A percentile compares a stretch with the other conserved stretches of the same genome.
These are phyloP conservation scores for Chionis minor DNA, from an alignment of 2,113 vertebrate genomes.

Conservation along the genomic window DNA sequence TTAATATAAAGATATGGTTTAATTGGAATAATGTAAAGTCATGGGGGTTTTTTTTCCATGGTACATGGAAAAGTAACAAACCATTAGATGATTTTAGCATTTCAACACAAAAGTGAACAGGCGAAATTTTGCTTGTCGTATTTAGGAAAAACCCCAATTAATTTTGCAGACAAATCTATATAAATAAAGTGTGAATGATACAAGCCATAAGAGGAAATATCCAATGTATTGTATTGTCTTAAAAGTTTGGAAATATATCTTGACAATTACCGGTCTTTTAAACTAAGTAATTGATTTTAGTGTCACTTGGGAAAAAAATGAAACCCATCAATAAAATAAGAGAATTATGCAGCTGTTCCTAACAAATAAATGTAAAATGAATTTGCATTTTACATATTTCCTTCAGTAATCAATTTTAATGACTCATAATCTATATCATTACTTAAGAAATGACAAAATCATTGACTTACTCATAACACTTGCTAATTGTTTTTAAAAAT, in stretches of 20 bases:
- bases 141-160: background rate
- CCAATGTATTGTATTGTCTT: background rate
- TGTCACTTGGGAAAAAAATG: constrained; percentile 47
- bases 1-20: background rate
- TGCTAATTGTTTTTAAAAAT: constrained; percentile 80
- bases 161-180: constrained; percentile 1
- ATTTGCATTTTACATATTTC: constrained; percentile 63
- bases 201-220: constrained; percentile 7
- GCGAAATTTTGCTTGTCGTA: background rate
- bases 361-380: constrained; percentile 46
- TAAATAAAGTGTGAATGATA: constrained; percentile 18
- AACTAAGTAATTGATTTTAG: constrained; percentile 45
- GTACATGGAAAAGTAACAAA: background rate
- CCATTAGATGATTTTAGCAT: background rate
- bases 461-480: constrained; percentile 72
- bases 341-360: constrained; percentile 67
- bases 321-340: constrained; percentile 54
- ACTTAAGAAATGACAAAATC: constrained; percentile 73
- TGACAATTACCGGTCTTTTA: constrained; percentile 21
- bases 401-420: constrained; percentile 69
- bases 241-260: constrained; percentile 44
- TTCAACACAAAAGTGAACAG: background rate
- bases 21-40: background rate
- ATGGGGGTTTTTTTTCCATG: background rate
- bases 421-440: constrained; percentile 64